A percentile compares a stretch with the other conserved stretches of the same genome.
These are phyloP conservation scores for Macrostomum cliftonense DNA, from an alignment of 2,888 invertebrate species.

Conservation along the genomic window DNA sequence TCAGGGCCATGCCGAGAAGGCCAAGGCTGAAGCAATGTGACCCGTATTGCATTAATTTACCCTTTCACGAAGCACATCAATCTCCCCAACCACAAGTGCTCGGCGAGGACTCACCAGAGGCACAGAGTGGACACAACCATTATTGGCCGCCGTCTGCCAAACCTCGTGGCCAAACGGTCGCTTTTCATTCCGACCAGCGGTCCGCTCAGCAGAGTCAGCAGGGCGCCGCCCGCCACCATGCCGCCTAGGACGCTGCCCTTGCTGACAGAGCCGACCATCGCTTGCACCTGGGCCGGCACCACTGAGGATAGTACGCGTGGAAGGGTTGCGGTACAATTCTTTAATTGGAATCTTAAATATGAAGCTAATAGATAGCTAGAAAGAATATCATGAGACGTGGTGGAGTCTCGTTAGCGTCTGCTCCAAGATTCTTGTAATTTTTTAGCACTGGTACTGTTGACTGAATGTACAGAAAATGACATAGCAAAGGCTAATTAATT, in stretches of 20 bases:
- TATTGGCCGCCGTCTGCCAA: conserved; percentile 27
- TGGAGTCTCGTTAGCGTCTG: too few species aligned
- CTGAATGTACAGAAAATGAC: too few species aligned
- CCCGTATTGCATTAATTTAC: too few species aligned
- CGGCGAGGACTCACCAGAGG: conserved; percentile 19
- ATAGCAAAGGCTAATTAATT: too few species aligned
- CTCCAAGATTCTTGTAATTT: too few species aligned
- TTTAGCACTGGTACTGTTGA: too few species aligned
- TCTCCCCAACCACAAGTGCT: too few species aligned
- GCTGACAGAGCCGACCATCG: conserved; percentile 23
- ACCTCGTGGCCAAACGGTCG: conserved; percentile 22
- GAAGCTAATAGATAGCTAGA: too few species aligned
- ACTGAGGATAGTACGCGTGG: conserved; percentile 18
- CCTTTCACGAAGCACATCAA: too few species aligned
- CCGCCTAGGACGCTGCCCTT: conserved; percentile 31
- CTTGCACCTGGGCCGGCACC: conserved; percentile 28
- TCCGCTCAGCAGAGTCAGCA: conserved; percentile 24
- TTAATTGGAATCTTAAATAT: too few species aligned
- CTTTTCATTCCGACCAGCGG: conserved; percentile 31
- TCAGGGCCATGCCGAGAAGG: conserved; percentile 26
- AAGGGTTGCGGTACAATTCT: too few species aligned
- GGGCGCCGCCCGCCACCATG: conserved; percentile 31
- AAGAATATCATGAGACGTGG: too few species aligned
- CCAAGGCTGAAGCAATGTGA: neutral
- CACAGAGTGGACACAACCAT: conserved; percentile 24